Evolutionary conservation across 2,113 vertebrate species (phyloP), one percentile per base, ranked within the genome.

Genomic region (Galbula dea): DNA sequence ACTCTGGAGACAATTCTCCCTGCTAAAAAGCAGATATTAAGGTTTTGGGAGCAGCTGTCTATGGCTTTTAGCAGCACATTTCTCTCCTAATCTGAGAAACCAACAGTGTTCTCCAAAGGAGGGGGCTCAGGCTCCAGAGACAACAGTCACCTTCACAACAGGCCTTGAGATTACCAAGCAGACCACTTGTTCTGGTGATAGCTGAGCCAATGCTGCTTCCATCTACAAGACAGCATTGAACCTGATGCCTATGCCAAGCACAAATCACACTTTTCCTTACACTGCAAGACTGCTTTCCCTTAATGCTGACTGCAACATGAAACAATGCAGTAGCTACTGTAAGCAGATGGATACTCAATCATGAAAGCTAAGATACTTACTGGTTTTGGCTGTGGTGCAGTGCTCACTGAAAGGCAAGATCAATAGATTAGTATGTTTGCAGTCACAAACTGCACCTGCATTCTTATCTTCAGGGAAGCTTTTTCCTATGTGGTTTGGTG

Each of bases 341-440:
- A 49, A 65, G 30, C 2, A 57, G 22, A 85, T n/a, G 37, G 30
- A 63, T 78, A 79, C 29, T 82, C 66, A 86, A 5, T 10, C 45
- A 20, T 7, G 8, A 78, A 43, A 91, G 36, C n/a, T 72, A 32
- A 89, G 39, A 86, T 71, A 98, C 98, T 98, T 97, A 99, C 99
- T 94, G 98, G 98, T 98, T 99, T 99, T 68, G 98, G 98, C 69
- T 98, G 98, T 18, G 99, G 99, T 41, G 99, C 99, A 90, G 99
- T 99, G 94, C 99, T 99, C 97, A 99, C 99, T 99, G 98, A 94
- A 97, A 97, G 54, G 66, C 72, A 97, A 96, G 97, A 52, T 37
- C 51, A 93, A 27, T 89, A 89, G 14, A 66, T 97, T 37, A 95
- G 46, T 29, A 58, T 15, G 20, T 19, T 22, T 52, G 15, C 5